phyloP scores from a whole-genome alignment of 2,888 invertebrate species.

The Dryocosmus kuriphilus region DNA sequence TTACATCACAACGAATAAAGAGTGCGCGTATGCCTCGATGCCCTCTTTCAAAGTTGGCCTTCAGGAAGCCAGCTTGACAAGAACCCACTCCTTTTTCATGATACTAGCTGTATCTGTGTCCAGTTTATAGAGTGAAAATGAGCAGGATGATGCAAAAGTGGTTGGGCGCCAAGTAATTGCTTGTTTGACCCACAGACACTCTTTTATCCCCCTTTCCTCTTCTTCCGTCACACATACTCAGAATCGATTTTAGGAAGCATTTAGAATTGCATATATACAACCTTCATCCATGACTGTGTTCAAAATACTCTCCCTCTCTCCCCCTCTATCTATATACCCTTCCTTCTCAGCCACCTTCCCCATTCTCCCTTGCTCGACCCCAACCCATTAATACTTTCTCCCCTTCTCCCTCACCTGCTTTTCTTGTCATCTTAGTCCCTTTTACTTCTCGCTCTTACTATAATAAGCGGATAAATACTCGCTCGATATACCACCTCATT shows the following conservation, averaged over 20 bases:
- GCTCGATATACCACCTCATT: no score
- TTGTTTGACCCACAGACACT: constrained; percentile 55
- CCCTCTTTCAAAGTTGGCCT: neutral
- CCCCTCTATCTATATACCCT: no score
- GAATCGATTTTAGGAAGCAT: neutral
- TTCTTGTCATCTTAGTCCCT: no score
- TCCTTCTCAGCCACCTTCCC: no score
- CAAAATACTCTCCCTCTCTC: no score
- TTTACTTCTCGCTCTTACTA: no score
- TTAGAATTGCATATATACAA: neutral
- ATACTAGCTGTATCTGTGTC: constrained; percentile 45
- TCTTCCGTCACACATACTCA: constrained; percentile 45
- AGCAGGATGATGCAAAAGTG: constrained; percentile 51
- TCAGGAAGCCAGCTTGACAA: neutral
- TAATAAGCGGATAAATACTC: no score
- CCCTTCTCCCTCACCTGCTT: no score
- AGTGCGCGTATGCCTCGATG: neutral
- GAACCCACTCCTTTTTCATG: constrained; percentile 3
- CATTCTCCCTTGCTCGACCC: no score
- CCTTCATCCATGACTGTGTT: no score
- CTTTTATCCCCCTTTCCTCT: constrained; percentile 44
- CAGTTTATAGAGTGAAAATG: constrained; percentile 55
- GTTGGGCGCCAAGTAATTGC: constrained; percentile 55
- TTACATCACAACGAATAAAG: constrained; percentile 13
- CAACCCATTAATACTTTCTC: no score